These are phyloP conservation scores for Notocelia uddmanniana DNA, from an alignment of 2,888 invertebrate species.

Conservation along the genomic window DNA sequence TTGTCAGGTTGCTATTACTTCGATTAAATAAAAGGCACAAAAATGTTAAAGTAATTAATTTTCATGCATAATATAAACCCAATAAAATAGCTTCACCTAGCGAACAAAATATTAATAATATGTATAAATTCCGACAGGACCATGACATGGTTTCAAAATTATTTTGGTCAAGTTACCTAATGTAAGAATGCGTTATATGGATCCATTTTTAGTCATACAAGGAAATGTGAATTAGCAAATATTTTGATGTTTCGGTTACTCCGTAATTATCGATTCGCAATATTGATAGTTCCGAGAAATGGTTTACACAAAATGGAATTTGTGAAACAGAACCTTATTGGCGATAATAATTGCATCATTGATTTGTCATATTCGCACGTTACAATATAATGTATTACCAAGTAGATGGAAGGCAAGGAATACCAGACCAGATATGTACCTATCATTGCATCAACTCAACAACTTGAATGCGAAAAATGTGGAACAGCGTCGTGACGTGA, in stretches of 20 bases:
- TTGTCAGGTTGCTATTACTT: background rate
- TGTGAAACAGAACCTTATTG: background rate
- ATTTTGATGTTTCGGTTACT: constrained; percentile 2
- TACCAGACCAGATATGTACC: too few relatives aligned
- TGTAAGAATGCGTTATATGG: constrained; percentile 12
- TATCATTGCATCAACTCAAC: constrained; percentile 36
- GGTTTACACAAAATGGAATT: background rate
- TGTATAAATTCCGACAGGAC: background rate
- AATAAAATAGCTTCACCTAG: background rate
- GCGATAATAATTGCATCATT: background rate
- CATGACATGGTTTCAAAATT: constrained; percentile 20
- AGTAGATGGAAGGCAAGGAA: too few relatives aligned
- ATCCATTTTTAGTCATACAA: constrained; percentile 8
- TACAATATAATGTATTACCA: too few relatives aligned
- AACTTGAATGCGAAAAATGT: constrained; percentile 49
- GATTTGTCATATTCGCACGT: background rate
- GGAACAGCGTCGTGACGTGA: constrained; percentile 49
- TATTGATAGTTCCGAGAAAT: background rate
- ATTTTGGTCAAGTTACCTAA: constrained; percentile 21
- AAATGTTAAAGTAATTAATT: too few relatives aligned
- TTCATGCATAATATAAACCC: background rate
- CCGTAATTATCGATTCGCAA: constrained; percentile 26
- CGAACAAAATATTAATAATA: background rate
- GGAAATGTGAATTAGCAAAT: constrained; percentile 12
- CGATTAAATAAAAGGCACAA: background rate